These are phyloP conservation scores for Bovichtus variegatus DNA, from an alignment of 2,797 vertebrate genomes.

Conservation along the genomic window DNA sequence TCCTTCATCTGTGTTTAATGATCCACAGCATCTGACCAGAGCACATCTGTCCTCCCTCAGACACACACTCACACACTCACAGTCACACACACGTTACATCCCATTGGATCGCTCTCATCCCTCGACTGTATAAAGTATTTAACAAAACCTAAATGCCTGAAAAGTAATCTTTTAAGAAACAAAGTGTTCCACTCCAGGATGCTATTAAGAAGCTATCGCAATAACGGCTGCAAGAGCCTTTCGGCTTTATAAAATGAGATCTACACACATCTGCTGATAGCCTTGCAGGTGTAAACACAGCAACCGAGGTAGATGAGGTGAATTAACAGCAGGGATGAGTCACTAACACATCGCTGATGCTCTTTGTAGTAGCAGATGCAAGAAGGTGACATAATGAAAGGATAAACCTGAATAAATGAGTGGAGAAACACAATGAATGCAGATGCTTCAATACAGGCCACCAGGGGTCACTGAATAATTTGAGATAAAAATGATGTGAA, in stretches of 20 bases:
- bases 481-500: not conserved
- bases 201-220: conserved; percentile 25
- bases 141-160: conserved; percentile 25
- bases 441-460: not conserved
- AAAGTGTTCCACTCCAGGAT: conserved; percentile 34
- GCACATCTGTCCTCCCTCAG: conserved; percentile 70
- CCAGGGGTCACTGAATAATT: not conserved
- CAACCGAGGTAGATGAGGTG: conserved; percentile 33
- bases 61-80: conserved; percentile 26
- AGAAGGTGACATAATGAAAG: conserved; percentile 33
- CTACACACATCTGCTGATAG: conserved; percentile 39
- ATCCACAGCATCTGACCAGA: conserved; percentile 72
- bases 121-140: not conserved
- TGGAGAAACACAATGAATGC: not conserved
- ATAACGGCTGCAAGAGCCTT: conserved; percentile 14
- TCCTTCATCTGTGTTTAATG: conserved; percentile 81
- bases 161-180: conserved; percentile 32
- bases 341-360: conserved; percentile 7
- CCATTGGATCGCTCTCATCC: conserved; percentile 9
- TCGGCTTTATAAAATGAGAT: conserved; percentile 44
- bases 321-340: conserved; percentile 29
- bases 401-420: conserved; percentile 13
- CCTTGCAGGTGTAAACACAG: conserved; percentile 33
- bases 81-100: conserved; percentile 9
- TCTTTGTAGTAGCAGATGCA: conserved; percentile 25